Evolutionary conservation across 2,113 vertebrate species (phyloP), one percentile per base, ranked within the genome.

Genomic region (Tyto alba): DNA sequence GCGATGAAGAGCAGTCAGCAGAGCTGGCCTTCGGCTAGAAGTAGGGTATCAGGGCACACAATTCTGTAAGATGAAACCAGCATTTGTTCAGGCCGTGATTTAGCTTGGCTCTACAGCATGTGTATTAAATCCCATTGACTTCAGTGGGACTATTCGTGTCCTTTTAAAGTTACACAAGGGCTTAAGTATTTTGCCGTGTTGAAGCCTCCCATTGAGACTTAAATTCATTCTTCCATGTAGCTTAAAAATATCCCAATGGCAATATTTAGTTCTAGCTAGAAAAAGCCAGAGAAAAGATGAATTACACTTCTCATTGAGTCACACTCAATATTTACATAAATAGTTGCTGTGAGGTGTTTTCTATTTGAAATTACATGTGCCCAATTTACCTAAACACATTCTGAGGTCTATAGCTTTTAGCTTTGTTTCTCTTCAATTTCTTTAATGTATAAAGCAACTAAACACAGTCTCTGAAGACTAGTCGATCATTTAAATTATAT

Each of bases 81-180:
- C 92, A 72, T 76, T 96, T 89, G 73, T 76, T 95, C 94, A 94
- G 96, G 60, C 73, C 1, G 0, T n/a, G 83, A 89, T 96, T 95
- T 80, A 69, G 1, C 89, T 72, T 64, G 80, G 38, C 92, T 91
- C 73, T 68, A 10, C 48, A 89, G 80, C 20, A 10, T 75, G 60
- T 74, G 83, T 22, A 88, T 92, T 84, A 96, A 96, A 89, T 96
- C 96, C 96, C 80, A 82, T 92, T 93, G 95, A 94, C 92, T 96
- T 89, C 84, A 72, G 53, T 47, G 50, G 86, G 90, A 87, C 94
- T 95, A 63, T 78, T 92, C 0, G 2, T 75, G 95, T 96, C 69
- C 88, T 94, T 95, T 94, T 34, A 84, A 91, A 90, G 85, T 87
- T 90, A 86, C 73, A 88, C 92, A 71, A 67, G 95, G 83, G 83